phyloP scores from a whole-genome alignment of 2,113 vertebrate genomes.

The Cichladusa arquata region DNA sequence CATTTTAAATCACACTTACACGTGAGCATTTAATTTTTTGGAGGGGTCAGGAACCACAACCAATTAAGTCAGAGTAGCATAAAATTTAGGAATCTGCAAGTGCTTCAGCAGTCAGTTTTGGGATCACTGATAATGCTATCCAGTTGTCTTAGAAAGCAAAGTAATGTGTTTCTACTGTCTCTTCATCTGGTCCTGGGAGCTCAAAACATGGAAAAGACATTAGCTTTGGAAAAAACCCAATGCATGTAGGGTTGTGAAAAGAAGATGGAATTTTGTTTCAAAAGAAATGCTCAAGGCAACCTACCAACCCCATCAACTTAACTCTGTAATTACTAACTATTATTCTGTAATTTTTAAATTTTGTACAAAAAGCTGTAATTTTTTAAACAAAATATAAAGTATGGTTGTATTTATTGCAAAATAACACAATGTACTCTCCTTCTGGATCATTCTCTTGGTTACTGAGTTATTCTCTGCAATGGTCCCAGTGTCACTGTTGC shows the following conservation, averaged over 20 bases:
- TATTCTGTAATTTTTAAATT: not conserved
- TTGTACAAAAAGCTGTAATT: not conserved
- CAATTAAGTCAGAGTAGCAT: not conserved
- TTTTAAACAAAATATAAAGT: not conserved
- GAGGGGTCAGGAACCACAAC: not conserved
- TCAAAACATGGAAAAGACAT: not conserved
- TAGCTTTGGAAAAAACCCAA: not conserved
- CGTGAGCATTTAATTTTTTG: not conserved
- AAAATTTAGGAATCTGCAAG: not conserved
- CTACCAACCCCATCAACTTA: not conserved
- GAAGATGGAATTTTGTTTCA: not conserved
- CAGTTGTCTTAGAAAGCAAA: not conserved
- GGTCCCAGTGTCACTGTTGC: not conserved
- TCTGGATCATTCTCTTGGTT: constrained; percentile 22
- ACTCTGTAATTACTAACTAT: not conserved
- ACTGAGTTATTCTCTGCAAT: constrained; percentile 32
- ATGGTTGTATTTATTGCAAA: constrained; percentile 37
- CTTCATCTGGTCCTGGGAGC: not conserved
- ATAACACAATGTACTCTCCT: constrained; percentile 7
- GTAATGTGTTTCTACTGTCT: not conserved
- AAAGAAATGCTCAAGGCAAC: not conserved
- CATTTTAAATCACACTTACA: not conserved
- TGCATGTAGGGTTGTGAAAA: not conserved
- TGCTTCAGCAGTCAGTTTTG: not conserved
- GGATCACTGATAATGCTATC: not conserved